Evolutionary conservation across 2,888 invertebrate species (phyloP), one percentile per base, ranked within the genome.

Genomic region (Ditula angustiorana): DNA sequence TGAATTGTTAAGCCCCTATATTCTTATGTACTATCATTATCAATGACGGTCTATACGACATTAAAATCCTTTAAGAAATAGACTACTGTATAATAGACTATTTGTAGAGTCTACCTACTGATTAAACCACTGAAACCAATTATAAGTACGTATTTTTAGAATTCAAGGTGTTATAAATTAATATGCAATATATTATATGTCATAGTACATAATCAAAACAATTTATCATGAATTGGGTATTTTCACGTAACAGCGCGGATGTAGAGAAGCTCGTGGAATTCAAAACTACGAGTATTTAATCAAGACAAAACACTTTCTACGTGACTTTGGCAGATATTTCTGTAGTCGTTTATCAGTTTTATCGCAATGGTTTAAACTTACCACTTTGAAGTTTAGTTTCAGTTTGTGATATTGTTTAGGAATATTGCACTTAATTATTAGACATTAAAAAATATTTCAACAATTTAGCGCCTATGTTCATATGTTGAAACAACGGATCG

Each of bases 211-310:
- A 46, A n/a, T 46, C 24, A n/a, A 46, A 11, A 11, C 21, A 46
- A 41, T 30, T 13, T 24, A 37, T 52, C 16, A 52, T 47, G 35
- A 47, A 47, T 46, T 53, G 26, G 44, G 24, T 52, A 50, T 57
- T 62, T 62, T 62, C 63, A 63, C 63, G 57, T 63, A 63, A 63
- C 57, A 30, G 28, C 10, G 33, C 57, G 57, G 49, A 58, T 52
- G 63, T 63, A 2, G 53, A 13, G 55, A 58, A 57, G 33, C 52
- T 63, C 63, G 50, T 23, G 57, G 57, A 63, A 58, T 58, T 41
- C 13, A 50, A 37, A 21, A 52, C 57, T 57, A n/a, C n/a, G n/a
- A n/a, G n/a, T n/a, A 63, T 24, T 63, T 63, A 63, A 57, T 63
- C 57, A 50, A 57, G 24, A 37, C 57, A 50, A 8, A 50, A 57